Evolutionary conservation across 1,140 invertebrate species (phyloP).

Genomic region (Caenorhabditis inopinata): DNA sequence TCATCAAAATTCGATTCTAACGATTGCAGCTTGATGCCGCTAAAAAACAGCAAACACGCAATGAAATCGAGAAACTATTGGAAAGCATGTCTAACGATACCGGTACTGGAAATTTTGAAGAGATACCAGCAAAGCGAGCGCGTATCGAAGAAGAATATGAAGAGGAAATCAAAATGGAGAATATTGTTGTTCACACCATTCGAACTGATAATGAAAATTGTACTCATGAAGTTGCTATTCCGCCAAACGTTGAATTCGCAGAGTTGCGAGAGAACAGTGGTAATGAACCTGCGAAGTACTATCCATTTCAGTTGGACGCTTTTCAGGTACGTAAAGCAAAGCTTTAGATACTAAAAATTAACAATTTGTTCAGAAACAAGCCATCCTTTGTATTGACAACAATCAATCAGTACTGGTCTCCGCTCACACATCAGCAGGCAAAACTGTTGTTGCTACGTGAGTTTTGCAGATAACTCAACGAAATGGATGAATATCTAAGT

Average conservation of each 20-base stretch:
- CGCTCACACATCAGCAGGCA: constrained; percentile 98
- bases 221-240: constrained; percentile 66
- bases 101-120: not conserved
- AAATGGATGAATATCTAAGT: too few relatives aligned
- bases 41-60: not conserved
- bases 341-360: not conserved
- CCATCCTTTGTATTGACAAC: constrained; percentile 94
- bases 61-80: not conserved
- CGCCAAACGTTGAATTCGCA: constrained; percentile 57
- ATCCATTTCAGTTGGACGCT: constrained; percentile 90
- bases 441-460: constrained; percentile 97
- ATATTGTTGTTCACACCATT: constrained; percentile 36
- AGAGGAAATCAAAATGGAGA: not conserved
- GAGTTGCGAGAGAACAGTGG: constrained; percentile 28
- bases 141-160: not conserved
- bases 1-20: not conserved
- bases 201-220: constrained; percentile 56
- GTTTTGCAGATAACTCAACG: too few relatives aligned
- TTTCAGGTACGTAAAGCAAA: constrained; percentile 74
- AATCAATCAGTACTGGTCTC: constrained; percentile 94
- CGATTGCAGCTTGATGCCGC: not conserved
- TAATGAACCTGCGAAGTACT: constrained; percentile 82
- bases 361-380: constrained; percentile 85
- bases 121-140: not conserved
- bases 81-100: not conserved